A percentile compares a stretch with the other conserved stretches of the same genome.
Conservation (phyloP, 2,888 invertebrate genomes). For the Brenthis daphne region DNA sequence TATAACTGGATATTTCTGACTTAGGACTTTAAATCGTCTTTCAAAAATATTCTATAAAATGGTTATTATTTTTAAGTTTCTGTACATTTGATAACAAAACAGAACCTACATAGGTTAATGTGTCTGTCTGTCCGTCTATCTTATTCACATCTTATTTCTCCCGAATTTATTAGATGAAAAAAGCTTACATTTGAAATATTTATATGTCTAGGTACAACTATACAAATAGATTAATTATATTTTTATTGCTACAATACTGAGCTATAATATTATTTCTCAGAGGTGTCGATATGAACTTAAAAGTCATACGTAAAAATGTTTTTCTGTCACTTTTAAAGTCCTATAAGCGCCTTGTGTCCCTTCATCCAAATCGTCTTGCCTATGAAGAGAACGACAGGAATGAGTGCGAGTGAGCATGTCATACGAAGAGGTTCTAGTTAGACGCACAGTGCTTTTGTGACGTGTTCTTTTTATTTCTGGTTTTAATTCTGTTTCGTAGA, state of each 20-base stretch:
- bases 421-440: constrained; percentile 63
- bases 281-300: neutral
- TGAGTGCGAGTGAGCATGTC: constrained; percentile 70
- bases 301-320: constrained; percentile 51
- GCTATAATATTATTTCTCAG: neutral
- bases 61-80: too few relatives aligned
- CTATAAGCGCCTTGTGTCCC: constrained; percentile 70
- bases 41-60: too few relatives aligned
- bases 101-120: too few relatives aligned
- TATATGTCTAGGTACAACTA: neutral
- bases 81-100: too few relatives aligned
- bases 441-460: constrained; percentile 59
- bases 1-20: too few relatives aligned
- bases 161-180: too few relatives aligned
- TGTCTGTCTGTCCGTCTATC: too few relatives aligned
- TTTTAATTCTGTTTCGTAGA: constrained; percentile 70
- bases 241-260: neutral
- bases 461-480: constrained; percentile 56
- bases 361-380: constrained; percentile 65
- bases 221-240: neutral
- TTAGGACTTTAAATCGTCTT: too few relatives aligned
- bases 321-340: constrained; percentile 61
- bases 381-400: constrained; percentile 65
- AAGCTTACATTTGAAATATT: too few relatives aligned
- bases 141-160: too few relatives aligned